Evolutionary conservation across 1,140 invertebrate genomes (phyloP).

Genomic region (Euwallacea similis): DNA sequence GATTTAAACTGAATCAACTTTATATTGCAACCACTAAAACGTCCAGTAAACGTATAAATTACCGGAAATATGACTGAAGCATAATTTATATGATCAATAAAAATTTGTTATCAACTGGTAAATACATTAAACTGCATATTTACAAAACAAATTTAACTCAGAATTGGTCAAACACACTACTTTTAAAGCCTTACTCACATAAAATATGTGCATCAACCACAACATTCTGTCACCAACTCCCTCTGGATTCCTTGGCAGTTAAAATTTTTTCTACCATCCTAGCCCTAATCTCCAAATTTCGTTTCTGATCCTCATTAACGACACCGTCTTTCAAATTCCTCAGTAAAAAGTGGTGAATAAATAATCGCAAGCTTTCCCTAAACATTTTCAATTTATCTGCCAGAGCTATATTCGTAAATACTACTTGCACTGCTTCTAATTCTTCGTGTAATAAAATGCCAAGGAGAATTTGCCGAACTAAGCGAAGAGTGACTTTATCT

Average conservation of each 20-base stretch:
- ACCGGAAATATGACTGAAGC: too few relatives aligned
- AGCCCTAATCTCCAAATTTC: slow-evolving; percentile 58
- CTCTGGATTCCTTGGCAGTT: slow-evolving; percentile 27
- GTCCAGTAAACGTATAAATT: too few relatives aligned
- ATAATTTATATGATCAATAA: too few relatives aligned
- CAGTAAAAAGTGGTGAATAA: slow-evolving; percentile 78
- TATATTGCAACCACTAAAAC: too few relatives aligned
- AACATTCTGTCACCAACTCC: slow-evolving; percentile 6
- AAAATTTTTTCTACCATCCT: slow-evolving; percentile 63
- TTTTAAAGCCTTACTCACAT: too few relatives aligned
- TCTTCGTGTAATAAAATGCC: slow-evolving; percentile 67
- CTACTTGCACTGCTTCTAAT: slow-evolving; percentile 60
- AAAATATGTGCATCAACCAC: too few relatives aligned
- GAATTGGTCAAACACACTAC: too few relatives aligned
- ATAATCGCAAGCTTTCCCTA: slow-evolving; percentile 73
- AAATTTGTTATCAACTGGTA: too few relatives aligned
- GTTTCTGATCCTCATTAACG: slow-evolving; percentile 58
- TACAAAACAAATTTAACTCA: too few relatives aligned
- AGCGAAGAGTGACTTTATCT: slow-evolving; percentile 67
- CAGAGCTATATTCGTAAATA: slow-evolving; percentile 68
- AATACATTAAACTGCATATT: too few relatives aligned
- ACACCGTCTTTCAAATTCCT: slow-evolving; percentile 61
- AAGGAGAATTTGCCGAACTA: slow-evolving; percentile 72
- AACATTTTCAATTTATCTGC: slow-evolving; percentile 72
- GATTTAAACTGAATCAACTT: too few relatives aligned